phyloP scores from a whole-genome alignment of 2,113 vertebrate species.

The Pseudorhombus dupliciocellatus region DNA sequence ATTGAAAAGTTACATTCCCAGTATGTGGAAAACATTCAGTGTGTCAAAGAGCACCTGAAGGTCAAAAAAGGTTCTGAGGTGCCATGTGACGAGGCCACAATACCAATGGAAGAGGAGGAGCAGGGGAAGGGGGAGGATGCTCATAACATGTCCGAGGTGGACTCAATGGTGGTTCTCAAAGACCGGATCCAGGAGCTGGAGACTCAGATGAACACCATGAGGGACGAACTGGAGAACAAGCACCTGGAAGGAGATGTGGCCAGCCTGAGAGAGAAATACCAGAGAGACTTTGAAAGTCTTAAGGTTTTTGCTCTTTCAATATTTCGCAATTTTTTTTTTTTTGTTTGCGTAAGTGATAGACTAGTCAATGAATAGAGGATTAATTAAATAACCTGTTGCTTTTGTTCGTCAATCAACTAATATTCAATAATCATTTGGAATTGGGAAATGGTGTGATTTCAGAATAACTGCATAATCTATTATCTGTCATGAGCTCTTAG shows the following conservation, averaged over 20 bases:
- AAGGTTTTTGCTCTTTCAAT: constrained; percentile 87
- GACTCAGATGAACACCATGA: constrained; percentile 91
- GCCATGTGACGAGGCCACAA: background rate
- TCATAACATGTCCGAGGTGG: constrained; percentile 52
- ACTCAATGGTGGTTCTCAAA: constrained; percentile 85
- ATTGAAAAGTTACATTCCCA: constrained; percentile 84
- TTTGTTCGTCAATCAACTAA: constrained; percentile 24
- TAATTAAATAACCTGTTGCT: constrained; percentile 17
- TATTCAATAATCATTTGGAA: constrained; percentile 23
- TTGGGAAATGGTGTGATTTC: constrained; percentile 62
- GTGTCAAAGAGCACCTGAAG: constrained; percentile 72
- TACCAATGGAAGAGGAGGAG: constrained; percentile 54
- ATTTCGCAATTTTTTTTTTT: constrained; percentile 29
- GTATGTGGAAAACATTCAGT: constrained; percentile 83
- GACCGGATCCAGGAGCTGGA: constrained; percentile 93
- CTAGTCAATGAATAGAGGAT: constrained; percentile 27
- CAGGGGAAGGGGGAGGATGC: constrained; percentile 38
- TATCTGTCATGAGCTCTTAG: background rate
- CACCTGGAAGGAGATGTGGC: constrained; percentile 85
- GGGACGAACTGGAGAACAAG: constrained; percentile 91
- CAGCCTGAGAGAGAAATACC: constrained; percentile 92
- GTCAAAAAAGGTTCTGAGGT: constrained; percentile 64
- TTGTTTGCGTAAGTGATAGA: constrained; percentile 8
- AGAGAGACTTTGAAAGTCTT: constrained; percentile 96
- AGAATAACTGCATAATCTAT: background rate